Evolutionary conservation across 2,888 invertebrate genomes (phyloP).

Genomic region (Unio pictorum): DNA sequence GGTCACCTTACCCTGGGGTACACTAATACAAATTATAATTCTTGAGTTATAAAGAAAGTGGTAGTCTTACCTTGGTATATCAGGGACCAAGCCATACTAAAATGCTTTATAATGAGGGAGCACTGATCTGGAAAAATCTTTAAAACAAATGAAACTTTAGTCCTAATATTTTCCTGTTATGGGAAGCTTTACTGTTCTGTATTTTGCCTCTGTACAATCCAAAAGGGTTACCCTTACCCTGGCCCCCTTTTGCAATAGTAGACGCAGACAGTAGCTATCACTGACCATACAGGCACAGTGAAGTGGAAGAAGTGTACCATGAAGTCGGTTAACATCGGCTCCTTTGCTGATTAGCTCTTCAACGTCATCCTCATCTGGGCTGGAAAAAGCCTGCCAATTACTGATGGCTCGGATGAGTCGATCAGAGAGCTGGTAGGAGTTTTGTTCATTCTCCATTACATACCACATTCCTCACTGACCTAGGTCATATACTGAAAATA

Average conservation of each 20-base stretch:
- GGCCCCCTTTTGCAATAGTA: slow-evolving; percentile 65
- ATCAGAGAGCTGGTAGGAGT: slow-evolving; percentile 64
- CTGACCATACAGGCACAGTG: slow-evolving; percentile 71
- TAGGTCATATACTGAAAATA: too few species aligned
- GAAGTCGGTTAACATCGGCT: slow-evolving; percentile 67
- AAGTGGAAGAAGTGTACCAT: slow-evolving; percentile 69
- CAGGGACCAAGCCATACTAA: too few species aligned
- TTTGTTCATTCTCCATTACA: slow-evolving; percentile 66
- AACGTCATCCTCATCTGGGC: slow-evolving; percentile 48
- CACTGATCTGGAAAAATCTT: too few species aligned
- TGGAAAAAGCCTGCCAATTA: slow-evolving; percentile 55
- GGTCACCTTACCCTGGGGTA: too few species aligned
- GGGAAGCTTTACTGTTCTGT: too few species aligned
- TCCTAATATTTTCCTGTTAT: too few species aligned
- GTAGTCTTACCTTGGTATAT: too few species aligned
- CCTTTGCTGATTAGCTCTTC: slow-evolving; percentile 63
- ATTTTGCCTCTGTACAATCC: too few species aligned
- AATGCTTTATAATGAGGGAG: too few species aligned
- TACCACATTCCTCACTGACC: slow-evolving; percentile 62
- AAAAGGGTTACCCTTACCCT: slow-evolving; percentile 42
- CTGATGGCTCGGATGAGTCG: slow-evolving; percentile 66
- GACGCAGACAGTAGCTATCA: slow-evolving; percentile 52
- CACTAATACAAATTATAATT: too few species aligned
- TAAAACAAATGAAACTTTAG: too few species aligned
- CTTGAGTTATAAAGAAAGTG: too few species aligned